Evolutionary conservation across 2,113 vertebrate species (phyloP).

Genomic region (Athene noctua): DNA sequence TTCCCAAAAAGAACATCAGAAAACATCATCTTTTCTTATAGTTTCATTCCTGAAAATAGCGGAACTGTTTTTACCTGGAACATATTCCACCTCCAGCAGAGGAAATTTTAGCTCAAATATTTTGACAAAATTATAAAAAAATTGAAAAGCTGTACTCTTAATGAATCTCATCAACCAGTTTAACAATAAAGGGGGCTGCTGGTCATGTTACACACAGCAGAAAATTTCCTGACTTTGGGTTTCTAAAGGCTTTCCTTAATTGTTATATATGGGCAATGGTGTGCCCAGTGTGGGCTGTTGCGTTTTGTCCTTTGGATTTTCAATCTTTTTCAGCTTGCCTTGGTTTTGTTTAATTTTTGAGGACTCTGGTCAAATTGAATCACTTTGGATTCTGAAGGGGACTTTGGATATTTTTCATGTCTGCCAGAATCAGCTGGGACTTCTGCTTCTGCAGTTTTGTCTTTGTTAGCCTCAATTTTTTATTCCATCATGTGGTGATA

Average conservation of each 20-base stretch:
- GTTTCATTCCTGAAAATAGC: neutral
- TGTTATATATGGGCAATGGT: neutral
- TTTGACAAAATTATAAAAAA: slow-evolving; percentile 40
- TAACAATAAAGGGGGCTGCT: neutral
- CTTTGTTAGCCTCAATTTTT: neutral
- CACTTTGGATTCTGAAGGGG: neutral
- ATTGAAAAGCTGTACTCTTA: neutral
- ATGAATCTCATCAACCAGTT: neutral
- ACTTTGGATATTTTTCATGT: neutral
- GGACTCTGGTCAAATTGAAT: neutral
- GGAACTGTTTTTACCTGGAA: slow-evolving; percentile 46
- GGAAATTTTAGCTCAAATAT: slow-evolving; percentile 47
- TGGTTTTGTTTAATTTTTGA: neutral
- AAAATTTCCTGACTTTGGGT: neutral
- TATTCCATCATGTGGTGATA: neutral
- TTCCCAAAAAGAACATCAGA: neutral
- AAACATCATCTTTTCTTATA: neutral
- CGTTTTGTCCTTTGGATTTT: neutral
- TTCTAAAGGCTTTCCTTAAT: neutral
- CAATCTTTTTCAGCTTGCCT: neutral
- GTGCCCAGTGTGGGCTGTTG: neutral
- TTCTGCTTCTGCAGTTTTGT: neutral
- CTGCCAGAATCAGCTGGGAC: neutral
- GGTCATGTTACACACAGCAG: neutral
- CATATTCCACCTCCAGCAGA: slow-evolving; percentile 6